Evolutionary conservation across 2,113 vertebrate genomes (phyloP), one percentile per base, ranked within the genome.

Genomic region (Pterocles burchelli): DNA sequence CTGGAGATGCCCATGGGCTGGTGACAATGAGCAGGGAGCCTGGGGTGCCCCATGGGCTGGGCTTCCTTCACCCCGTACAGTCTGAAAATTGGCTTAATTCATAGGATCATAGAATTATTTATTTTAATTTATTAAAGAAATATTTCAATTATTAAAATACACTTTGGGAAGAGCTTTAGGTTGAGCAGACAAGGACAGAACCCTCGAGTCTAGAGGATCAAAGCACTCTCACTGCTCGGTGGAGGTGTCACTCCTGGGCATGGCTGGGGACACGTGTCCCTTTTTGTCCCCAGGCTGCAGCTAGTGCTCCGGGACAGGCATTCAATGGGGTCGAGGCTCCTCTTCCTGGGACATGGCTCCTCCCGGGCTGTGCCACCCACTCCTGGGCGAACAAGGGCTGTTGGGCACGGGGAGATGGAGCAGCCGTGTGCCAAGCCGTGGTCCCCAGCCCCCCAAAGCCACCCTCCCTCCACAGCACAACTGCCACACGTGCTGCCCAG

Each of bases 1-100:
- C 28, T 10, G 2, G 68, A 76, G 51, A 59, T 93, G 75, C 72
- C 45, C 5, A 4, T 0, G 0, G 62, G 58, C 63, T 52, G 58
- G 45, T 31, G 25, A 62, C 59, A 57, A 11, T 0, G 3, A 49
- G 28, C 4, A 5, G 29, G 45, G 13, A 43, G 55, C 34, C 41
- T 34, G n/a, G 1, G 1, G 2, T 34, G 57, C 29, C 68, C 31
- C 0, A 0, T 18, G 31, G 24, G n/a, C 90, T 0, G 0, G 4
- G 36, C 41, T 84, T 65, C 62, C 62, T 75, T 88, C 4, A 1
- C 26, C 29, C 36, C 1, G 0, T 68, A 65, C 72, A 18, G 21
- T 21, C 38, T 76, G 22, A 77, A 87, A 81, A 36, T 41, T 41
- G 41, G 12, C 41, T 41, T 41, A 41, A 41, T 41, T 38, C 38